These are phyloP conservation scores for Sebastes jordani DNA, from an alignment of 2,797 vertebrate species.

Conservation along the genomic window DNA sequence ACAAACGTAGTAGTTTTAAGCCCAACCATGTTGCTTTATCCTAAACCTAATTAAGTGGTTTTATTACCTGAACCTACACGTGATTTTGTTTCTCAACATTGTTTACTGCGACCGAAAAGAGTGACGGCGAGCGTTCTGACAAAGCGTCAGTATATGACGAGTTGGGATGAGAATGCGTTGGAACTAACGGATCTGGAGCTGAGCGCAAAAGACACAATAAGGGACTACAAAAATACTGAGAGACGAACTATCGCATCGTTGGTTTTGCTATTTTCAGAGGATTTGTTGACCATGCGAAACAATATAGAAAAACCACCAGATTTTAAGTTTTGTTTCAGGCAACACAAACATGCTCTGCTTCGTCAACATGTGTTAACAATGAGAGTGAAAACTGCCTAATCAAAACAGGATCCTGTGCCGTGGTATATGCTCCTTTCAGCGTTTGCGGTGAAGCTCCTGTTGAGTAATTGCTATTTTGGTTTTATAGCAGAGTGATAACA, in stretches of 20 bases:
- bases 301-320: too few species aligned
- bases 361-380: not conserved
- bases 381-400: conserved; percentile 5
- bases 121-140: too few species aligned
- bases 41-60: too few species aligned
- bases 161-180: too few species aligned
- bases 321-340: not conserved
- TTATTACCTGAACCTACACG: too few species aligned
- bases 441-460: conserved; percentile 14
- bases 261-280: not conserved
- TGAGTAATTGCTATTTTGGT: conserved; percentile 59
- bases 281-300: not conserved
- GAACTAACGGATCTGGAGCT: not conserved
- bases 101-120: too few species aligned
- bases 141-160: too few species aligned
- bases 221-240: not conserved
- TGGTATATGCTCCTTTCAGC: conserved; percentile 11
- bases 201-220: not conserved
- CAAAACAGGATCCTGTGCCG: not conserved
- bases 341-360: not conserved
- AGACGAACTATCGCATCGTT: not conserved
- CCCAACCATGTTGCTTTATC: too few species aligned
- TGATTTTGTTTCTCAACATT: too few species aligned
- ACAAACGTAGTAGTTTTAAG: too few species aligned
- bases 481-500: conserved; percentile 44